phyloP scores from a whole-genome alignment of 2,113 vertebrate genomes.

The Alethe diademata region DNA sequence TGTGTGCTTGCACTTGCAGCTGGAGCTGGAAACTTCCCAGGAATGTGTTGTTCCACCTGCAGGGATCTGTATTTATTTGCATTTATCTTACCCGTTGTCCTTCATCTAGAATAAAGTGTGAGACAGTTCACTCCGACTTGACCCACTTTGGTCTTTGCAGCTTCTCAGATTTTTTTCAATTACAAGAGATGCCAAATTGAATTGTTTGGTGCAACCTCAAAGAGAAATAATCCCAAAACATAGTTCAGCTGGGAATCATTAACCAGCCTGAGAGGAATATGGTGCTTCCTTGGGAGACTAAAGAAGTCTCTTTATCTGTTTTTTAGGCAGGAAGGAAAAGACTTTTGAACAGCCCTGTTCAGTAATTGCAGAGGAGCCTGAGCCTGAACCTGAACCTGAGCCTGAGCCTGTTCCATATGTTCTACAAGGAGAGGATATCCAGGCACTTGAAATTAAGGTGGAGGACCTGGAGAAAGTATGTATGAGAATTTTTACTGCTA shows the following conservation, averaged over 20 bases:
- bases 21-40: background rate
- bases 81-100: background rate
- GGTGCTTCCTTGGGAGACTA: background rate
- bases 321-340: slow-evolving; percentile 74
- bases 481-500: background rate
- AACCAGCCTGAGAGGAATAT: background rate
- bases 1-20: background rate
- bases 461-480: slow-evolving; percentile 79
- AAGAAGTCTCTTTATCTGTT: background rate
- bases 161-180: background rate
- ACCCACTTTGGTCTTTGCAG: background rate
- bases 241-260: background rate
- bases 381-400: background rate
- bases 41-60: background rate
- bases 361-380: slow-evolving; percentile 54
- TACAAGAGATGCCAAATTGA: background rate
- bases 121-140: background rate
- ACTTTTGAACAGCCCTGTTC: background rate
- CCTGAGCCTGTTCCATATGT: background rate
- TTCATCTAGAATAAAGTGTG: background rate
- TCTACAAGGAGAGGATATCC: slow-evolving; percentile 72
- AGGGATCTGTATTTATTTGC: background rate
- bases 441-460: slow-evolving; percentile 69
- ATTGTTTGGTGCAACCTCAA: background rate
- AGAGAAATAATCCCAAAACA: background rate